These are phyloP conservation scores for Ispidina lecontei DNA, from an alignment of 2,797 vertebrate species.

Conservation along the genomic window DNA sequence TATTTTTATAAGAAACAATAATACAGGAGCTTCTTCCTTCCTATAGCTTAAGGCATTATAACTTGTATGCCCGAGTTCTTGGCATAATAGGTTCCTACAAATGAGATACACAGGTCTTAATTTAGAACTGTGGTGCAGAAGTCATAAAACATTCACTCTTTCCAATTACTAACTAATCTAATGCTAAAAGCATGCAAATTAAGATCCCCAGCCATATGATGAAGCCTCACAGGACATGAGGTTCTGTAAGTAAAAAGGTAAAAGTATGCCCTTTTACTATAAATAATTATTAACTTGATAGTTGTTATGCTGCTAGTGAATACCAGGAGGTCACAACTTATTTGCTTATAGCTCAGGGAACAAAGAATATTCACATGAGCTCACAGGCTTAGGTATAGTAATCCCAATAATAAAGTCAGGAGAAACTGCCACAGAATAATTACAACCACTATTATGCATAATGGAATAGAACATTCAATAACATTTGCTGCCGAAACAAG, in stretches of 20 bases:
- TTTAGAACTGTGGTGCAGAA: conserved; percentile 29
- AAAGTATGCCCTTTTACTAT: conserved; percentile 32
- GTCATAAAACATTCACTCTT: conserved; percentile 40
- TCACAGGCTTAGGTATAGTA: conserved; percentile 38
- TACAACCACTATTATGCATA: conserved; percentile 30
- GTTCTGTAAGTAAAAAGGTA: conserved; percentile 10
- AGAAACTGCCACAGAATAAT: conserved; percentile 44
- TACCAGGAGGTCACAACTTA: conserved; percentile 1
- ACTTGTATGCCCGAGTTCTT: neutral
- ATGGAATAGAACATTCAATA: conserved; percentile 31
- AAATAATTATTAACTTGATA: conserved; percentile 43
- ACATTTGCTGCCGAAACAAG: neutral
- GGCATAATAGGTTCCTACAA: conserved; percentile 3
- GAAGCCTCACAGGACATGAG: conserved; percentile 37
- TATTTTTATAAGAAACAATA: neutral
- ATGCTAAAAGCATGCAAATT: conserved; percentile 60
- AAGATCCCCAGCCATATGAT: conserved; percentile 19
- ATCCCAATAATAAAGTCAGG: conserved; percentile 47
- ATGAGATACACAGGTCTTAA: conserved; percentile 24
- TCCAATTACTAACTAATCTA: conserved; percentile 49
- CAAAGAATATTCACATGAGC: conserved; percentile 42
- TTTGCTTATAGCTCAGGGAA: conserved; percentile 36
- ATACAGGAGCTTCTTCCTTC: neutral
- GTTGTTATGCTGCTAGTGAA: conserved; percentile 29
- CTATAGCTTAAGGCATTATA: neutral